Base-by-base conservation (phyloP, 2,888 invertebrate genomes). In the Boloria euphrosyne region DNA sequence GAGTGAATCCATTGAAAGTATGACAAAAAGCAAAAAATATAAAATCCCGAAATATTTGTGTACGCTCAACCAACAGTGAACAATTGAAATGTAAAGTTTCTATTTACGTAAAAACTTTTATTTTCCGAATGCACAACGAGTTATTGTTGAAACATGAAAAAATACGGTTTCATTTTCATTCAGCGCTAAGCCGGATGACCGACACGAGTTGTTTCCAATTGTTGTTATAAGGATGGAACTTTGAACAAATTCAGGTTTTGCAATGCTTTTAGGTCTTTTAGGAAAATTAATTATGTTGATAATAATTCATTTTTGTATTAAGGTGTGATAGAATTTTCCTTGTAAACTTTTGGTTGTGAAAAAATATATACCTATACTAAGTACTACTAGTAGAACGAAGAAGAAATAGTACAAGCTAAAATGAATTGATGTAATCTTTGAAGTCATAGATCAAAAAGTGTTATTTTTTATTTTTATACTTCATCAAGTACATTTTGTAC, bases 41-140 rank as follows among this genome's bases (percentile, higher is more conserved):
- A 59, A 50, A 59, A 47, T 31, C 50, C 31, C 49, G 17, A 49
- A 59, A 49, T 13, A 57, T 46, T 27, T 59, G 31, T 59, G 17
- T 38, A 10, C 52, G 16, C 16, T 59, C 47, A 49, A 50, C 59
- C 13, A 49, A 59, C 38, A 18, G 47, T 16, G 59, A 17, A 52
- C 57, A 65, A 59, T 53, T 59, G 52, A 65, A 65, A 65, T 59
- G 47, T 31, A 53, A 53, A 58, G 65, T 47, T 65, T 59, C 52
- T 59, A 52, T 65, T 38, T 52, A 44, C 27, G 47, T 31, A 59
- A 63, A 57, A 58, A 52, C 18, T 53, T 65, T 64, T 64, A 64
- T 58, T 64, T 31, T 18, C 13, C 31, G 47, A 50, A 59, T 59
- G n/a, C n/a, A 18, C 52, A 52, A 46, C 46, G 51, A 49, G 47